These are phyloP conservation scores for Isoperla grammatica DNA, from an alignment of 2,888 invertebrate species.

Conservation along the genomic window DNA sequence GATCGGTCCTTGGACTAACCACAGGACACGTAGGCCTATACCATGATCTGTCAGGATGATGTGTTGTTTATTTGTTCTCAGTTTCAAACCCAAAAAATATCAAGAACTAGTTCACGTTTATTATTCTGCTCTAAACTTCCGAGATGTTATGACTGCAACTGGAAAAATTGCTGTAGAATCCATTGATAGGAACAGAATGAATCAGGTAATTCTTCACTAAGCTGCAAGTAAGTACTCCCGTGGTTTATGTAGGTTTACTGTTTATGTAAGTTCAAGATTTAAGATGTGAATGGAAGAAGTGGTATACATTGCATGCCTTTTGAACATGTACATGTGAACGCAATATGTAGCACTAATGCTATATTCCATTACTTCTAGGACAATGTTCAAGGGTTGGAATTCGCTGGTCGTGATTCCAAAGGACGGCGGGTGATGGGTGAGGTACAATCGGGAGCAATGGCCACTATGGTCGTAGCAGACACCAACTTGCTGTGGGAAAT, in stretches of 20 bases:
- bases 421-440: constrained; percentile 47
- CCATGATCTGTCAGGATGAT: too few relatives aligned
- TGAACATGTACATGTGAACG: too few relatives aligned
- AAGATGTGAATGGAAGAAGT: too few relatives aligned
- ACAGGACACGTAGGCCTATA: too few relatives aligned
- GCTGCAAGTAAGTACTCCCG: constrained; percentile 96
- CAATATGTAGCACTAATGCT: too few relatives aligned
- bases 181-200: constrained; percentile 58
- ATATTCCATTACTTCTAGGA: constrained; percentile 41
- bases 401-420: constrained; percentile 42
- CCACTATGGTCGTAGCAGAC: constrained; percentile 50
- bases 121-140: constrained; percentile 84
- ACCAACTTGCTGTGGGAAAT: constrained; percentile 48
- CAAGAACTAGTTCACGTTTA: constrained; percentile 54
- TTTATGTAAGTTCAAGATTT: constrained; percentile 54
- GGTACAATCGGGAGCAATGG: constrained; percentile 44
- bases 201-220: constrained; percentile 64
- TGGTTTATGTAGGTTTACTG: constrained; percentile 81
- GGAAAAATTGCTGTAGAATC: constrained; percentile 83
- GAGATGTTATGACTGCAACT: constrained; percentile 90
- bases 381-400: constrained; percentile 51
- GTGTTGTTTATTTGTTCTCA: constrained; percentile 30
- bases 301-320: too few relatives aligned
- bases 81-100: constrained; percentile 61
- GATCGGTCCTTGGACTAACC: too few relatives aligned